Evolutionary conservation across 2,113 vertebrate genomes (phyloP).

Genomic region (Crotalus helleri): DNA sequence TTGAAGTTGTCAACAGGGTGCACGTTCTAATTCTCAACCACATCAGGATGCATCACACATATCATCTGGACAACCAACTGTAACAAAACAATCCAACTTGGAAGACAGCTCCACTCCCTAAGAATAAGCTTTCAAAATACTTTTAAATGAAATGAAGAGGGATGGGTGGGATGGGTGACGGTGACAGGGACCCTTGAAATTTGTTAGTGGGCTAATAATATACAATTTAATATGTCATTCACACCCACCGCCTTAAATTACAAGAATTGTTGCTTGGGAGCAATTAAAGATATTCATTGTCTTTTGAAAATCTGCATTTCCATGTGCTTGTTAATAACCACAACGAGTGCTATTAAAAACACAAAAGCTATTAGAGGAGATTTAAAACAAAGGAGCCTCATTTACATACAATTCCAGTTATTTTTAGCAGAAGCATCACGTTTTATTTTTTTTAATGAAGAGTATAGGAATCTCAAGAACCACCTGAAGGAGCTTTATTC

Average conservation of each 20-base stretch:
- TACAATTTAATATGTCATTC: constrained; percentile 6
- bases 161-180: neutral
- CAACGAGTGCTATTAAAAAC: constrained; percentile 14
- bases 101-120: neutral
- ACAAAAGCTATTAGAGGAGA: neutral
- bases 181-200: neutral
- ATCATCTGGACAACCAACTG: neutral
- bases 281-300: constrained; percentile 33
- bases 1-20: neutral
- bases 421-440: neutral
- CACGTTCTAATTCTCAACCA: neutral
- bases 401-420: neutral
- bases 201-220: neutral
- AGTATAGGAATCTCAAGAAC: neutral
- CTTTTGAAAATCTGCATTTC: neutral
- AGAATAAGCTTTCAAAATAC: neutral
- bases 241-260: constrained; percentile 20
- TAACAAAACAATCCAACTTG: neutral
- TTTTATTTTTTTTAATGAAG: neutral
- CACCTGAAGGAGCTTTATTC: neutral
- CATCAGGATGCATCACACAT: neutral
- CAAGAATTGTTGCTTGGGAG: constrained; percentile 22
- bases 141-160: neutral
- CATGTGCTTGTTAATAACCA: neutral
- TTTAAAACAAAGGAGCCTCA: constrained; percentile 5